Evolutionary conservation across 2,888 invertebrate genomes (phyloP), one percentile per base, ranked within the genome.

Genomic region (Lasioglossum morio): DNA sequence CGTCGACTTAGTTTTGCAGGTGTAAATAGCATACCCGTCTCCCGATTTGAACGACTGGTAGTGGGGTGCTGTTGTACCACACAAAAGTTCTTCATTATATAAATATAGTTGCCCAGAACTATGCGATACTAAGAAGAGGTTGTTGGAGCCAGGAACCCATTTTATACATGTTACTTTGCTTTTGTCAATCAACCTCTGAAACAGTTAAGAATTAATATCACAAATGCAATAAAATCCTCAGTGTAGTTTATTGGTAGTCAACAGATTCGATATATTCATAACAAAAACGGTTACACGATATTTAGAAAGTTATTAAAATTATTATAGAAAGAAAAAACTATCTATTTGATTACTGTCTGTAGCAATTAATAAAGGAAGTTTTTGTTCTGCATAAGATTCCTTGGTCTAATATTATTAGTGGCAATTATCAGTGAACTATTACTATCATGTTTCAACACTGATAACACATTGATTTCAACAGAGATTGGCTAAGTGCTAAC

Each of bases 1-100:
- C 0, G 99, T 98, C 84, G 98, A 98, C 95, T 99, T 99, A 27
- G 99, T 98, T 95, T 99, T 98, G 95, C 99, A 99, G 23, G 99
- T 99, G 96, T 98, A 98, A 91, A 99, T 98, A 86, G 98, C 97
- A 95, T 97, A 99, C 81, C 98, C 98, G 90, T 99, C 99, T 3
- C 99, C 99, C 93, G 98, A 97, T 95, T 99, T 99, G 95, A 99
- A 98, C 57, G 98, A 97, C 95, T 99, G 99, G 96, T 99, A 99
- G 94, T 98, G 98, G 2, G 99, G 99, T 79, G 98, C 97, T 30
- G 98, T 97, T 30, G 98, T 97, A 14, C 98, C 98, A 95, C 99
- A 99, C 14, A 97, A 97, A 90, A 99, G 96, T 95, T 99, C 99
- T 96, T 99, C 99, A 95, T 99, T 99, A 96, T 99, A 99, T 79